Conservation (phyloP, 92 coral and sea anemone species). For the Umimayanthus kanabou region DNA sequence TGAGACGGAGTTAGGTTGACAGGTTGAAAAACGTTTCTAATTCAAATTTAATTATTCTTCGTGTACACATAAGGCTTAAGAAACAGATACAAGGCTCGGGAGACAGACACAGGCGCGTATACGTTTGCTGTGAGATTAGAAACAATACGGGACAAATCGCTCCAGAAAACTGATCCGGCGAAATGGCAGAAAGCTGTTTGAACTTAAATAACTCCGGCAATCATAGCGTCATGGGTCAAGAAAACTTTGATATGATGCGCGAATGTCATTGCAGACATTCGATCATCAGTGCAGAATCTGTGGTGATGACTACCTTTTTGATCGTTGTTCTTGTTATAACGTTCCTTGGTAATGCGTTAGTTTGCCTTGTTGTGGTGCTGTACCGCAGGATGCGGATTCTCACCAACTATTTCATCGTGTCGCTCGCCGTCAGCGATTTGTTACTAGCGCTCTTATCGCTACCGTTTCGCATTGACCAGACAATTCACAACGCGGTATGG, state of each 20-base stretch:
- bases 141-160: neutral
- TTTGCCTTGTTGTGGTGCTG: conserved; percentile 71
- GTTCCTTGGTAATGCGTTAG: conserved; percentile 79
- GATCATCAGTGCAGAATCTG: conserved; percentile 40
- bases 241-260: neutral
- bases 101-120: neutral
- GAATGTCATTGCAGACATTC: conserved; percentile 17
- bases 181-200: conserved; percentile 24
- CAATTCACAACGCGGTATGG: conserved; percentile 73
- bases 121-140: neutral
- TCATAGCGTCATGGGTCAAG: conserved; percentile 9
- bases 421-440: conserved; percentile 88
- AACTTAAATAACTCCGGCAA: neutral
- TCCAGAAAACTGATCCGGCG: neutral
- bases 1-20: neutral
- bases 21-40: neutral
- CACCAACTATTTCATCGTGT: conserved; percentile 88
- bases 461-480: conserved; percentile 80
- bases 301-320: conserved; percentile 66
- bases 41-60: conserved; percentile 22
- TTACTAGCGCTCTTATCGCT: conserved; percentile 67
- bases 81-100: neutral
- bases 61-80: neutral
- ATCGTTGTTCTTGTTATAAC: conserved; percentile 72
- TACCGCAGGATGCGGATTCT: conserved; percentile 81